Evolutionary conservation across 2,113 vertebrate genomes (phyloP).

Genomic region (Cygnus atratus): DNA sequence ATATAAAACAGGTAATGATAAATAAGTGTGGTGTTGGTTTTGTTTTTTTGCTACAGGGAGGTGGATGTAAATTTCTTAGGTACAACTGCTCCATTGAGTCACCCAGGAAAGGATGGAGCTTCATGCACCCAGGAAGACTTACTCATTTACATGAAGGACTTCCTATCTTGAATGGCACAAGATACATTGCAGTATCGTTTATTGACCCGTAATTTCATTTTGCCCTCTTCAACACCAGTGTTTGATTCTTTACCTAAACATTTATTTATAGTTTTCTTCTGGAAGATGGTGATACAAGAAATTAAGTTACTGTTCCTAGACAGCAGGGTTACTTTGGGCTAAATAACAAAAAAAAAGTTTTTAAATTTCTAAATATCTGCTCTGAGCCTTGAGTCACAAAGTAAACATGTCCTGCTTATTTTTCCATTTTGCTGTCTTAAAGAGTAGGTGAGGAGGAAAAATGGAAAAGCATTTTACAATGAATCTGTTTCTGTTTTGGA

Average conservation of each 20-base stretch:
- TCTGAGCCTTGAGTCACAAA: slow-evolving; percentile 78
- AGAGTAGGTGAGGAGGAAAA: slow-evolving; percentile 1
- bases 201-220: slow-evolving; percentile 87
- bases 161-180: slow-evolving; percentile 92
- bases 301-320: slow-evolving; percentile 53
- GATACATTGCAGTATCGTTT: slow-evolving; percentile 98
- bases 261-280: slow-evolving; percentile 73
- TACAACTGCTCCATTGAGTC: slow-evolving; percentile 96
- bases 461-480: slow-evolving; percentile 7
- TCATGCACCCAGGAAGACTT: slow-evolving; percentile 97
- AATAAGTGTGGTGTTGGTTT: not conserved
- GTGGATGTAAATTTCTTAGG: slow-evolving; percentile 94
- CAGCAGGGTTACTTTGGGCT: slow-evolving; percentile 66
- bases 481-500: not conserved
- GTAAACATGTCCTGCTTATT: slow-evolving; percentile 59
- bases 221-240: not conserved
- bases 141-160: slow-evolving; percentile 98
- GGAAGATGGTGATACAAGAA: slow-evolving; percentile 65
- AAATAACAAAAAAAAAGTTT: not conserved
- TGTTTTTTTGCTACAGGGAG: slow-evolving; percentile 82
- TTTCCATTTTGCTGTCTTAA: slow-evolving; percentile 57
- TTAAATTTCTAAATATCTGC: slow-evolving; percentile 65
- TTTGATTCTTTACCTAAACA: slow-evolving; percentile 47
- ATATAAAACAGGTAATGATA: not conserved
- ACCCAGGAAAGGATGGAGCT: slow-evolving; percentile 96